Conservation (phyloP, 2,888 invertebrate species). For the Adela reaumurella region DNA sequence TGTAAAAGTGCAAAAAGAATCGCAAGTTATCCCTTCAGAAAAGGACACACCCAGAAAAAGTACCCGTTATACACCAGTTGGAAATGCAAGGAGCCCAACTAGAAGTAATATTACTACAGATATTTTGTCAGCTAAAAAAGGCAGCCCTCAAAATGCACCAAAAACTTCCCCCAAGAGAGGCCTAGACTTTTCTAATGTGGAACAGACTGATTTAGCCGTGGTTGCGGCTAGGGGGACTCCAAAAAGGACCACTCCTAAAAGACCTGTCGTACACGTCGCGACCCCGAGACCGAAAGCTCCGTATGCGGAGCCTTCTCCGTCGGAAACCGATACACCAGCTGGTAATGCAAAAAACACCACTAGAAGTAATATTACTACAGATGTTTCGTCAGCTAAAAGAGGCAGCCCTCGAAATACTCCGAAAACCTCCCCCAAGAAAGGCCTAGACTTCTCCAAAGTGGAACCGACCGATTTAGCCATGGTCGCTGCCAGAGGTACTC, state of each 20-base stretch:
- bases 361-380: no score
- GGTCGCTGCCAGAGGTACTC: not conserved
- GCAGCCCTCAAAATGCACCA: constrained; percentile 14
- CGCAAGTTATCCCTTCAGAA: no score
- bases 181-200: not conserved
- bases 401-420: constrained; percentile 15
- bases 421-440: not conserved
- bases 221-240: constrained; percentile 1
- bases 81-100: constrained; percentile 19
- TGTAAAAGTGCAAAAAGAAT: no score
- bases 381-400: constrained; percentile 30
- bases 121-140: constrained; percentile 29
- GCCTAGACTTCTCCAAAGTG: constrained; percentile 1
- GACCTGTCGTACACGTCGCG: constrained; percentile 4
- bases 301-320: constrained; percentile 2
- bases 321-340: no score
- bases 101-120: no score
- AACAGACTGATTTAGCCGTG: constrained; percentile 2
- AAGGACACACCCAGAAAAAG: no score
- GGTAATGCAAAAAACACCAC: constrained; percentile 19
- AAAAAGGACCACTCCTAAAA: not conserved
- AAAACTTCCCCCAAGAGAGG: not conserved
- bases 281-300: constrained; percentile 4
- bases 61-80: no score
- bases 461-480: constrained; percentile 3